A percentile compares a stretch with the other conserved stretches of the same genome.
phyloP scores from a whole-genome alignment of 2,113 vertebrate genomes.

The Nycticebus coucang region DNA sequence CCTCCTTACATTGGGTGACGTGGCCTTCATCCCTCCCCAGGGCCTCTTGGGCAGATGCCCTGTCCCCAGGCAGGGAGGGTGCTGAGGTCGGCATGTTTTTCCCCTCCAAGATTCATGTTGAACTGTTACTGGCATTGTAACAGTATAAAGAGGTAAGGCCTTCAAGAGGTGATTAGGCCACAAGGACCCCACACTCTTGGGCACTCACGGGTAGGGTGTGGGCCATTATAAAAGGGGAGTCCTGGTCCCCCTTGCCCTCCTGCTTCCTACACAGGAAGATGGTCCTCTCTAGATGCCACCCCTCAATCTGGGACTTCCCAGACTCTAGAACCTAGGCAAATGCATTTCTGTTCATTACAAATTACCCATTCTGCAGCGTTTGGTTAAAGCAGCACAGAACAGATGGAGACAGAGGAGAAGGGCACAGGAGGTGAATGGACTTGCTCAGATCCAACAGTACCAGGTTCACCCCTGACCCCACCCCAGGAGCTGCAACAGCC shows the following conservation, averaged over 20 bases:
- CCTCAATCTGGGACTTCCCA: neutral
- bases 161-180: neutral
- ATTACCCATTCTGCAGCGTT: neutral
- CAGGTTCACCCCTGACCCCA: too few species aligned
- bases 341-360: neutral
- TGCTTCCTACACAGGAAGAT: neutral
- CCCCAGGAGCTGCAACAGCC: neutral
- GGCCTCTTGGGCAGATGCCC: accelerated
- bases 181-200: neutral
- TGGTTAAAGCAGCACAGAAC: neutral
- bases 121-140: too few species aligned
- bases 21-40: neutral
- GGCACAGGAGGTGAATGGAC: accelerated
- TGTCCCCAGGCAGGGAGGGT: neutral
- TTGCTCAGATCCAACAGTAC: accelerated
- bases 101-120: neutral
- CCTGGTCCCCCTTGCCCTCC: neutral
- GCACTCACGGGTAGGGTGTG: neutral
- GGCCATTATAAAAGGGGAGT: too few species aligned
- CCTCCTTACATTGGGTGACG: accelerated
- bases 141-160: neutral
- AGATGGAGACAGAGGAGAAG: neutral
- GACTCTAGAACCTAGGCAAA: neutral
- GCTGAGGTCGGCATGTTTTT: neutral
- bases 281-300: neutral